phyloP scores from a whole-genome alignment of 2,888 invertebrate species.

The Sacculina carcini region DNA sequence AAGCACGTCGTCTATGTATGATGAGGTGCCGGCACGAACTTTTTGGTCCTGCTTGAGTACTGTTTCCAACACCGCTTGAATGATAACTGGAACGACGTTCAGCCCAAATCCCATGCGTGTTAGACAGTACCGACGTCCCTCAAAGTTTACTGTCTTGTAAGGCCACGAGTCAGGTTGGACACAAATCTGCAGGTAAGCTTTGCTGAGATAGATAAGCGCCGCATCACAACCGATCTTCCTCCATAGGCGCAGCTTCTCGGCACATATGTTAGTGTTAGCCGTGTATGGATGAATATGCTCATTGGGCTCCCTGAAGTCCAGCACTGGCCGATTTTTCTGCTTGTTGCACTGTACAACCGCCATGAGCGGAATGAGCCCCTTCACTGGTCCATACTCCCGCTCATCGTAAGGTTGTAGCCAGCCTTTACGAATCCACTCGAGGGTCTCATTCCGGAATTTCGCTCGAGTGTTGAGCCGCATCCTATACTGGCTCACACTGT shows the following conservation, averaged over 20 bases:
- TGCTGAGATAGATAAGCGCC: neutral
- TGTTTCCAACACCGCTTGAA: neutral
- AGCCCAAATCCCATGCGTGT: neutral
- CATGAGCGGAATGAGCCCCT: neutral
- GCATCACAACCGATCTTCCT: neutral
- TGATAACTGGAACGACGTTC: neutral
- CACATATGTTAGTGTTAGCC: slow-evolving; percentile 1
- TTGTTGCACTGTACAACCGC: neutral
- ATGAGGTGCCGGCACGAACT: neutral
- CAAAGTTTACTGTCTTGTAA: slow-evolving; percentile 4
- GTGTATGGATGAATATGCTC: no score
- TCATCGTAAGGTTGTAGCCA: neutral
- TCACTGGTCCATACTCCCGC: neutral
- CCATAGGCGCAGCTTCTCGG: slow-evolving; percentile 5
- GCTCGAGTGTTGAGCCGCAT: neutral
- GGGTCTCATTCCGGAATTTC: neutral
- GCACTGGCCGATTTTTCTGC: neutral
- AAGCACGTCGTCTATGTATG: neutral
- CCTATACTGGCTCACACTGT: neutral
- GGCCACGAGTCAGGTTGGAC: slow-evolving; percentile 6
- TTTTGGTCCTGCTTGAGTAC: neutral
- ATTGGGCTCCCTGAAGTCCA: neutral
- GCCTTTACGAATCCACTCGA: neutral
- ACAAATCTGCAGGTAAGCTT: slow-evolving; percentile 6
- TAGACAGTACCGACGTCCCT: neutral